Conservation (phyloP, 1,140 invertebrate genomes). For the Drosophila melanica region DNA sequence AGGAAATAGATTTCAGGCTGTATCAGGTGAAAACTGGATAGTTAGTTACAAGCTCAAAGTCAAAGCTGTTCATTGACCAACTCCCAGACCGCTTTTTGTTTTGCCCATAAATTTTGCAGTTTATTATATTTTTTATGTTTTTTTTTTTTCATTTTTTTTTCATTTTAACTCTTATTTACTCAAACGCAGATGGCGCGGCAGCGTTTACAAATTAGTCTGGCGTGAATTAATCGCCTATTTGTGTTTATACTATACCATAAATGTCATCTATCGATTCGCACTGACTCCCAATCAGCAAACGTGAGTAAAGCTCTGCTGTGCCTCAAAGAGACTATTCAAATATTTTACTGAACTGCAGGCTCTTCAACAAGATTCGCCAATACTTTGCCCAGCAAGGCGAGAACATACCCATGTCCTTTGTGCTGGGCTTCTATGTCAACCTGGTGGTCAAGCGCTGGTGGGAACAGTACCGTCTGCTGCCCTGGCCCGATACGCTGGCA, state of each 20-base stretch:
- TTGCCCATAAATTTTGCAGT: slow-evolving; percentile 20
- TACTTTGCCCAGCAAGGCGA: slow-evolving; percentile 93
- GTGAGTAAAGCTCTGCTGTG: slow-evolving; percentile 86
- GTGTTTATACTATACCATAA: slow-evolving; percentile 93
- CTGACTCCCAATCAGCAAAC: slow-evolving; percentile 92
- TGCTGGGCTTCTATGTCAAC: slow-evolving; percentile 96
- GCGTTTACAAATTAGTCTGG: slow-evolving; percentile 99
- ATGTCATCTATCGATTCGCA: slow-evolving; percentile 93
- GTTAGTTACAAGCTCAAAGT: slow-evolving; percentile 50
- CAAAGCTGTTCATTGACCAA: slow-evolving; percentile 11
- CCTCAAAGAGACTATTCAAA: rapidly evolving
- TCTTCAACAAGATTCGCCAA: slow-evolving; percentile 91
- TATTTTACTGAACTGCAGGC: slow-evolving; percentile 84
- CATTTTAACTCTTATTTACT: slow-evolving; percentile 1
- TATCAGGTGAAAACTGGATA: slow-evolving; percentile 31
- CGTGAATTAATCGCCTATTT: slow-evolving; percentile 95
- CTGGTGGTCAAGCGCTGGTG: slow-evolving; percentile 96
- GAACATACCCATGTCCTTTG: slow-evolving; percentile 96
- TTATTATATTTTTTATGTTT: slow-evolving; percentile 12
- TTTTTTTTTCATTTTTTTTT: slow-evolving; percentile 17
- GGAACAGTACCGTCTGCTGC: slow-evolving; percentile 95
- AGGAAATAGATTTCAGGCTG: slow-evolving; percentile 15
- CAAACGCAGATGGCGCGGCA: slow-evolving; percentile 93
- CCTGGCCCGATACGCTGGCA: slow-evolving; percentile 95
- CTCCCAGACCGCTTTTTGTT: neutral